Base-by-base conservation (phyloP, 2,113 vertebrate species). In the Propithecus coquereli region DNA sequence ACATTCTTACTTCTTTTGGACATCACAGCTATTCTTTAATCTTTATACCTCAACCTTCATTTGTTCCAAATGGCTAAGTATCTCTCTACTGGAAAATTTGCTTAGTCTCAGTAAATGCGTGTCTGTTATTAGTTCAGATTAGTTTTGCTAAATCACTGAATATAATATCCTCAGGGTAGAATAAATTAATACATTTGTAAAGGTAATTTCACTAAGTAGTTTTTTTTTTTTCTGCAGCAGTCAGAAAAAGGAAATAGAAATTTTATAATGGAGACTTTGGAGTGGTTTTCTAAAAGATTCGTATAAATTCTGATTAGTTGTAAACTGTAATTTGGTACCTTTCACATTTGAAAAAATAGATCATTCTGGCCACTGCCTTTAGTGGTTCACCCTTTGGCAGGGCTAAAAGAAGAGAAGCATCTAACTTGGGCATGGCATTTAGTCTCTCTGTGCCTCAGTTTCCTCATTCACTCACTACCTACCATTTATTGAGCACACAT, bases 51-150 rank as follows among this genome's bases (percentile, higher is more conserved):
- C 17, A 17, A 57, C 83, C 23, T 71, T 94, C 70, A 94, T 98
- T 98, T 98, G 92, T 98, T 98, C 95, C 93, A 97, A 88, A 90
- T 93, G 90, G 90, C 65, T 96, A 94, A 83, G 73, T 96, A 94
- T 82, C 86, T 96, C 86, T 73, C 32, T 76, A 70, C 88, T 97
- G 76, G 96, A 96, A 97, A 97, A 97, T 63, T 88, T 92, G 12
- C 93, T 97, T 97, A 97, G 96, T 96, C 86, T 97, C 74, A 77
- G 27, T 76, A 94, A 98, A 96, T 94, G 88, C 22, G 14, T 94
- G 50, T 94, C 91, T 95, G 37, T 90, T 94, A 74, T 85, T 98
- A 76, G 11, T 12, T 52, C 76, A 61, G 84, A 97, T 96, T 98
- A 61, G 25, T 95, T 98, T 95, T 97, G 50, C n/a, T 79, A 91